Evolutionary conservation across 2,113 vertebrate species (phyloP), one percentile per base, ranked within the genome.

Genomic region (Cottus gobio): DNA sequence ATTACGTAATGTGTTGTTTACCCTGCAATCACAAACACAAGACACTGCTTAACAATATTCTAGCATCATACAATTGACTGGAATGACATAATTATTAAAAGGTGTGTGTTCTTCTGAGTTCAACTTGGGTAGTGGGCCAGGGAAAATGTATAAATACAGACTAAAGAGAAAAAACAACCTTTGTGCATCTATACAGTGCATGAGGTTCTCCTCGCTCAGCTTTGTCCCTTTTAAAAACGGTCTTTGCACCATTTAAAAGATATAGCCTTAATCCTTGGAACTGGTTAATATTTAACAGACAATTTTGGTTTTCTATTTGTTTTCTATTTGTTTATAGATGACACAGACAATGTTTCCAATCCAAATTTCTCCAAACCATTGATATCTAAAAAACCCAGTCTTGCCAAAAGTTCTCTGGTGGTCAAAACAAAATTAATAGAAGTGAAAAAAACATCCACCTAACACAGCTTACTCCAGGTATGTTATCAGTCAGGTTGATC

Each of bases 1-100:
- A 64, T 93, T 88, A 88, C 79, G 75, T 89, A 84, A 93, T 82
- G 4, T 92, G 90, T 93, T 93, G 26, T 57, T 57, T 91, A 18
- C 3, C 10, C 11, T 8, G 48, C 28, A 50, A 10, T 39, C 7
- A 44, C n/a, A 5, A 24, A 12, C 24, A 31, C 7, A 56, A 54
- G 9, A 24, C 52, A 26, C 52, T 56, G 13, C 13, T 15, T 48
- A 48, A 28, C 4, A n/a, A 42, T 12, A 34, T 58, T 0, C 0
- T 12, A 3, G 7, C 20, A 26, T 11, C 4, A 22, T 46, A 22
- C 31, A 0, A 42, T 64, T 26, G 24, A 4, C 1, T 10, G 22
- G 10, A 56, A 11, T 3, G 39, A 4, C 1, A 13, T 48, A 0
- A 11, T 12, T 52, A 1, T 60, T 69, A 56, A 56, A 13, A 11